Percentiles rank a stretch among this genome's conserved stretches.
Conservation (phyloP, 2,888 invertebrate species). For the Chrysina gloriosa region DNA sequence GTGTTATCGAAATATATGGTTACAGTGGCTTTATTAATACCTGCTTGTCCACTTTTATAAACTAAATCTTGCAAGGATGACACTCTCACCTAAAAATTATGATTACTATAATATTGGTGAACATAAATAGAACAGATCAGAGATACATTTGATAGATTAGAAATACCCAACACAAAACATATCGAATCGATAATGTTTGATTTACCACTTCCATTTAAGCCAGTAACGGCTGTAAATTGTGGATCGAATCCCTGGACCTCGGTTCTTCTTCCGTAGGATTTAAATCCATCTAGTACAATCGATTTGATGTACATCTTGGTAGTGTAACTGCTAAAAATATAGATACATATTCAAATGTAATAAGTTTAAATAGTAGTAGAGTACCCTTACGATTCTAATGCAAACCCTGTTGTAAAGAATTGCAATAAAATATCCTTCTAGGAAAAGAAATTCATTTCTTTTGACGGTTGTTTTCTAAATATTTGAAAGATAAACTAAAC, state of each 20-base stretch:
- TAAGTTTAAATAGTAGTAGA: too few species aligned
- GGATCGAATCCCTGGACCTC: slow-evolving; percentile 93
- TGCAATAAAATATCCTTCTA: too few species aligned
- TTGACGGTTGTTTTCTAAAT: too few species aligned
- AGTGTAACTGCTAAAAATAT: neutral
- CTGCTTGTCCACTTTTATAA: slow-evolving; percentile 98
- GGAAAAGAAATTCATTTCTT: too few species aligned
- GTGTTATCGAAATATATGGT: slow-evolving; percentile 95
- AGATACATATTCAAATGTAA: neutral
- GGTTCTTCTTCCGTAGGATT: slow-evolving; percentile 94
- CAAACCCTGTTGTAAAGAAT: too few species aligned
- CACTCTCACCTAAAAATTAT: slow-evolving; percentile 81
- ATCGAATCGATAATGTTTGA: slow-evolving; percentile 98
- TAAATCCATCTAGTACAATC: slow-evolving; percentile 95
- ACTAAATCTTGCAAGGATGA: slow-evolving; percentile 92
- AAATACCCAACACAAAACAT: slow-evolving; percentile 96
- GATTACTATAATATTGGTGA: slow-evolving; percentile 4
- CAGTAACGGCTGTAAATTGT: slow-evolving; percentile 98
- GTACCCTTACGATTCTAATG: too few species aligned
- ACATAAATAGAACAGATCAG: slow-evolving; percentile 29
- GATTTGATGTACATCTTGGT: slow-evolving; percentile 88
- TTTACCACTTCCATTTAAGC: slow-evolving; percentile 97
- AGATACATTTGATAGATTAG: slow-evolving; percentile 89
- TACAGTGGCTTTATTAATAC: slow-evolving; percentile 94
- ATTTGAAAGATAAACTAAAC: too few species aligned